phyloP scores from a whole-genome alignment of 2,888 invertebrate species.

The Mesorhabditis sp. region DNA sequence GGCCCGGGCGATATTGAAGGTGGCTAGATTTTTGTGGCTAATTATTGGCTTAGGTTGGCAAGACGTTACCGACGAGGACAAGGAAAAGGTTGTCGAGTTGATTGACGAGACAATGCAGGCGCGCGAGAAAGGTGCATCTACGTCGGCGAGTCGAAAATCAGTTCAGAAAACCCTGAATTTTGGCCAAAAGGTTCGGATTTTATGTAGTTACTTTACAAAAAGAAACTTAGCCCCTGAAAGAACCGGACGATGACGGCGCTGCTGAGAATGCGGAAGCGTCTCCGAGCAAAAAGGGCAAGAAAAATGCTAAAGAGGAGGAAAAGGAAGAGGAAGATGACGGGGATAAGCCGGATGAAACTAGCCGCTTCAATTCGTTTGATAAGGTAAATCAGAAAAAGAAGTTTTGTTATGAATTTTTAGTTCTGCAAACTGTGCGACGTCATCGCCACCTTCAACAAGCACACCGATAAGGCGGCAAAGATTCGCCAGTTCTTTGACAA shows the following conservation, averaged over 20 bases:
- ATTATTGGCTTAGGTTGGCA: conserved; percentile 15
- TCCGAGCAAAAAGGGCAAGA: conserved; percentile 16
- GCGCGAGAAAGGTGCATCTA: conserved; percentile 17
- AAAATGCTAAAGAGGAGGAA: conserved; percentile 8
- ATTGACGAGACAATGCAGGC: conserved; percentile 34
- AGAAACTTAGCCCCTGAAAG: too few species aligned
- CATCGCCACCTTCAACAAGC: conserved; percentile 23
- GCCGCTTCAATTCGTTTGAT: conserved; percentile 29
- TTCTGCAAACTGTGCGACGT: conserved; percentile 39
- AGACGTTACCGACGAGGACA: conserved; percentile 22
- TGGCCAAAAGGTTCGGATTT: too few species aligned
- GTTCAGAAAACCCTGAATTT: neutral
- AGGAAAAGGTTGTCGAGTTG: conserved; percentile 23
- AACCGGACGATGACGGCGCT: neutral
- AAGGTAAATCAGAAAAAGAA: conserved; percentile 16
- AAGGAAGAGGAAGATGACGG: conserved; percentile 9
- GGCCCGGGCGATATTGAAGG: conserved; percentile 71
- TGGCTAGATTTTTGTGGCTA: neutral
- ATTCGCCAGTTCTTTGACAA: conserved; percentile 25
- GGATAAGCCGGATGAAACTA: conserved; percentile 19
- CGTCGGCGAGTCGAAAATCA: neutral
- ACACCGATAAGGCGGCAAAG: conserved; percentile 28
- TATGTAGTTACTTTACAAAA: too few species aligned
- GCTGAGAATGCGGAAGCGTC: conserved; percentile 13
- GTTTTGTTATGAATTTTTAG: conserved; percentile 11